These are phyloP conservation scores for Ophthalmolycus amberensis DNA, from an alignment of 2,113 vertebrate species.

Conservation along the genomic window DNA sequence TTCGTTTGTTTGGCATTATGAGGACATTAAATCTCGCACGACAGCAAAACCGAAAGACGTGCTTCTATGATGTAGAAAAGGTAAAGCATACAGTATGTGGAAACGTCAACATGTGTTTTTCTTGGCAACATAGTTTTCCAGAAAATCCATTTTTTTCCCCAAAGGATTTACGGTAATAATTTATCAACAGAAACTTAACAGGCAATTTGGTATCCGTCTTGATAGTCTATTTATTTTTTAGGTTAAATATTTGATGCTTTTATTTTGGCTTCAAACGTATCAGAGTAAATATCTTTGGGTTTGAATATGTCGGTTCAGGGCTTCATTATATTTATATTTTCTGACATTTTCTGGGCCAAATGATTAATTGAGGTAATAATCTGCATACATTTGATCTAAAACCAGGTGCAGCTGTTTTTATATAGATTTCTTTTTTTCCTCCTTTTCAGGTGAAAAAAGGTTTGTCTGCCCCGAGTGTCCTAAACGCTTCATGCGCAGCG, in stretches of 20 bases:
- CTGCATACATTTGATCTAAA: neutral
- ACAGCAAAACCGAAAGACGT: neutral
- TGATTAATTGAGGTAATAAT: neutral
- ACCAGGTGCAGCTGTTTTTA: neutral
- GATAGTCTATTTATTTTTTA: neutral
- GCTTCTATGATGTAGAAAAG: neutral
- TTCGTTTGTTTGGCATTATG: neutral
- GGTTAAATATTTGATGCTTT: neutral
- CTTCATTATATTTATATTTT: neutral
- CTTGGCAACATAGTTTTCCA: neutral
- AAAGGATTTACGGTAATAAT: neutral
- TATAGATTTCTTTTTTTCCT: neutral
- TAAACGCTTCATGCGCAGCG: slow-evolving; percentile 97
- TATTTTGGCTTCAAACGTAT: neutral
- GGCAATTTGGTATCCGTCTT: no score
- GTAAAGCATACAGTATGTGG: neutral
- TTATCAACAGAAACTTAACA: neutral
- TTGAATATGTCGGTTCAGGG: neutral
- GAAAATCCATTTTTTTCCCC: neutral
- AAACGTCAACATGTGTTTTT: neutral
- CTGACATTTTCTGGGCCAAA: neutral
- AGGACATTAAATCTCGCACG: neutral
- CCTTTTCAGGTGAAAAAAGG: slow-evolving; percentile 90
- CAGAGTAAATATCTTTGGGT: neutral
- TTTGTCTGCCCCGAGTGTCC: slow-evolving; percentile 93